Evolutionary conservation across 2,113 vertebrate genomes (phyloP), one percentile per base, ranked within the genome.

Genomic region (Pomatorhinus ruficollis): DNA sequence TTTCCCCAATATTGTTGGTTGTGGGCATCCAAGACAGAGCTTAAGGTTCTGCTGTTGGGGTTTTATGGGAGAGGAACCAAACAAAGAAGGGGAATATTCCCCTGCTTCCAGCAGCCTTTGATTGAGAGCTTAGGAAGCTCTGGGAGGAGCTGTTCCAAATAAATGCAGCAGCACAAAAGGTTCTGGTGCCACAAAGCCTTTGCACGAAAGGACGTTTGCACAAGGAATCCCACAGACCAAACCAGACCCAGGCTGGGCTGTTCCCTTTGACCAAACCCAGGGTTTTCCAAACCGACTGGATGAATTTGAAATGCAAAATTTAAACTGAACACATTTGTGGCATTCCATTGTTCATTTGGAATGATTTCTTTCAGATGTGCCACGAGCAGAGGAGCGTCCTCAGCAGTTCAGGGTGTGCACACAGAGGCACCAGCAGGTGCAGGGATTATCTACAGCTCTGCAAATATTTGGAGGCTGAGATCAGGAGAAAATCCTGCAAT

Each of bases 361-460:
- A 19, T 7, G 2, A 15, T 68, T 76, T 33, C 25, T n/a, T 56
- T 74, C n/a, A 3, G 31, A 5, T 9, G 22, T 9, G 9, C 15
- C 21, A 3, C 0, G 10, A 40, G 2, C 11, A 74, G 47, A 35
- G 53, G 19, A 24, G 9, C 9, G 2, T 4, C 61, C 27, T 15
- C 81, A 37, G 66, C 1, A 2, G 21, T 0, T 3, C 6, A 9
- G 39, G 23, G 1, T 3, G 18, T 5, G 19, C 25, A 16, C 11
- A 27, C 63, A n/a, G 8, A 80, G 54, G 54, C 18, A 24, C 12
- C 22, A 64, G 66, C 42, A 44, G 30, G 22, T 1, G 11, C 5
- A 50, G 40, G 11, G 56, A 54, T 47, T 44, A 11, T 24, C 70
- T 8, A 1, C 5, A 2, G 42, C 61, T 90, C 85, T 59, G 2